Evolutionary conservation across 2,113 vertebrate genomes (phyloP).

Genomic region (Centrocercus urophasianus): DNA sequence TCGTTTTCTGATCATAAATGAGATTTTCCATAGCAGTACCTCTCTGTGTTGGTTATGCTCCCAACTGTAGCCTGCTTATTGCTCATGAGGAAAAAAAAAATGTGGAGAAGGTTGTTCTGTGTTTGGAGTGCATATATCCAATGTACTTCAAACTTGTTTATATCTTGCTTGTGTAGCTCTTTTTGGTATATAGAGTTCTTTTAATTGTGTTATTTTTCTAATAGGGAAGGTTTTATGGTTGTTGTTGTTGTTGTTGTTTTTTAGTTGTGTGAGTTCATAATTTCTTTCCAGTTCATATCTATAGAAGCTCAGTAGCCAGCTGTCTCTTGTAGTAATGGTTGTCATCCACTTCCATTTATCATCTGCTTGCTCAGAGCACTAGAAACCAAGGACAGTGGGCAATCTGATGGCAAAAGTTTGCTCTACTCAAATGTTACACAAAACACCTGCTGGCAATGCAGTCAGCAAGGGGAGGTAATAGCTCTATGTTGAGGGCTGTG

Average conservation of each 20-base stretch:
- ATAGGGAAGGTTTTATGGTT: background rate
- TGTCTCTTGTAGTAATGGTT: background rate
- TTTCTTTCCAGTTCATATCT: background rate
- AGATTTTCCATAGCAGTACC: background rate
- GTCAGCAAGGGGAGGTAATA: fast-evolving
- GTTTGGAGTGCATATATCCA: background rate
- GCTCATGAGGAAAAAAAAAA: background rate
- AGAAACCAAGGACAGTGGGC: background rate
- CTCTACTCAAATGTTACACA: too few species aligned
- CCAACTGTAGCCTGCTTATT: background rate
- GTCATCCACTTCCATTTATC: background rate
- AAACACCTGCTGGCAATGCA: fast-evolving
- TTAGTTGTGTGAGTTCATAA: background rate
- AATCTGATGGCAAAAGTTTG: fast-evolving
- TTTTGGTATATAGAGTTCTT: background rate
- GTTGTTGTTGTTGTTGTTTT: background rate
- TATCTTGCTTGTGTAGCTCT: background rate
- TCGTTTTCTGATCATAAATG: background rate
- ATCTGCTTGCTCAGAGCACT: background rate
- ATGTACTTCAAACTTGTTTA: too few species aligned
- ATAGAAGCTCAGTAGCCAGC: background rate
- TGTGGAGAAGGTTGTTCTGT: background rate
- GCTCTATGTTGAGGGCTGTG: fast-evolving
- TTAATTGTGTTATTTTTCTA: background rate
- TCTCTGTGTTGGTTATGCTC: background rate